Evolutionary conservation across 1,140 invertebrate genomes (phyloP).

Genomic region (Drosophila chauvacae): DNA sequence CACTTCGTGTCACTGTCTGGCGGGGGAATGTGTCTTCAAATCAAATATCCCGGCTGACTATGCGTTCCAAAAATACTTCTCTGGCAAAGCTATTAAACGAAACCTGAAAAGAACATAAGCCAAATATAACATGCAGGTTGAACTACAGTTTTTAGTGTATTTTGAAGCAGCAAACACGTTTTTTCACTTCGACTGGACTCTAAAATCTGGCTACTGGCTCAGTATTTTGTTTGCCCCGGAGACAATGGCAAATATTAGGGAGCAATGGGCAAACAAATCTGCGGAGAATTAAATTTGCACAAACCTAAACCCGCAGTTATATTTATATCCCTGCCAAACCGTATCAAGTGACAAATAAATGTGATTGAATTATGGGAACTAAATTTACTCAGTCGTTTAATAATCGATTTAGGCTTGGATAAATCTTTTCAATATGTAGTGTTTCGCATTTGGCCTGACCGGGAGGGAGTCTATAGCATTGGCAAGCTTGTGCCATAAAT

Average conservation of each 20-base stretch:
- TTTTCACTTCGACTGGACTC: slow-evolving; percentile 23
- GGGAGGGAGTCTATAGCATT: background rate
- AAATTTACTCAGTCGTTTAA: slow-evolving; percentile 4
- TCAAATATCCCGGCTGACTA: slow-evolving; percentile 10
- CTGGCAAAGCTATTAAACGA: slow-evolving; percentile 32
- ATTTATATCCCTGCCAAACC: slow-evolving; percentile 6
- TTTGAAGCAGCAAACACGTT: slow-evolving; percentile 46
- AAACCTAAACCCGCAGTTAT: background rate
- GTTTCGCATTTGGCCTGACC: slow-evolving; percentile 2
- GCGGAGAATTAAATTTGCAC: background rate
- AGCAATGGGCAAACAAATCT: slow-evolving; percentile 19
- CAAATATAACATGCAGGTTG: slow-evolving; percentile 44
- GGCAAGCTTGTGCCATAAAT: slow-evolving; percentile 38
- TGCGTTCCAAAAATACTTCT: slow-evolving; percentile 15
- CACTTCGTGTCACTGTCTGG: slow-evolving; percentile 17
- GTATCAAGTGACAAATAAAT: slow-evolving; percentile 1
- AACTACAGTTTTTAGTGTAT: slow-evolving; percentile 2
- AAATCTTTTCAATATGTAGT: slow-evolving; percentile 21
- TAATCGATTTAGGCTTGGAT: slow-evolving; percentile 10
- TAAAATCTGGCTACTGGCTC: background rate
- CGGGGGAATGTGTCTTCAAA: slow-evolving; percentile 8
- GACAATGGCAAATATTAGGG: slow-evolving; percentile 26
- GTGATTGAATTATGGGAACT: slow-evolving; percentile 5
- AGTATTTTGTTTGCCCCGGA: slow-evolving; percentile 24
- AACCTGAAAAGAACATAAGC: slow-evolving; percentile 24